Percentiles rank a stretch among this genome's conserved stretches.
Conservation (phyloP, 64 coral and sea anemone genomes). For the Exaiptasia diaphana region DNA sequence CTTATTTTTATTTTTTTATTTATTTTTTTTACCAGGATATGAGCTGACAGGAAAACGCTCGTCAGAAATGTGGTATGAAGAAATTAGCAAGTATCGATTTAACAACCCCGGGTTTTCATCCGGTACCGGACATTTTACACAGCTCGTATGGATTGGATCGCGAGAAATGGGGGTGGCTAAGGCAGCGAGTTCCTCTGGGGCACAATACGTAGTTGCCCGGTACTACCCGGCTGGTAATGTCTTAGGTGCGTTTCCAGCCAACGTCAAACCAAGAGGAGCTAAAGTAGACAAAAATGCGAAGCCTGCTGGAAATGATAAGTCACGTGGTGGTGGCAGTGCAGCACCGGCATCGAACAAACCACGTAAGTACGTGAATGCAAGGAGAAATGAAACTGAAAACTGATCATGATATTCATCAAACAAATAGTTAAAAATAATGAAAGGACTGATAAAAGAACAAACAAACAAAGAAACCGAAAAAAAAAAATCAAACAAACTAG, state of each 20-base stretch:
- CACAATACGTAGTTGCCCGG: conserved; percentile 85
- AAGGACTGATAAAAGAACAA: too few relatives aligned
- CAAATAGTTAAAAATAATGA: too few relatives aligned
- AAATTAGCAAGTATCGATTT: conserved; percentile 91
- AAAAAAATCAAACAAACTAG: too few relatives aligned
- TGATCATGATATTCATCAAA: too few relatives aligned
- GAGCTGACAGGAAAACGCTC: conserved; percentile 81
- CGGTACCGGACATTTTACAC: conserved; percentile 92
- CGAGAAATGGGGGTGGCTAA: conserved; percentile 87
- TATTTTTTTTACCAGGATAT: conserved; percentile 39
- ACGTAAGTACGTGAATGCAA: conserved; percentile 45
- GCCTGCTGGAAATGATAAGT: neutral
- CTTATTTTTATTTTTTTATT: too few relatives aligned
- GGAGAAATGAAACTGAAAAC: too few relatives aligned
- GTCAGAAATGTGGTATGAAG: conserved; percentile 98
- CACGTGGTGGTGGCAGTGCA: neutral
- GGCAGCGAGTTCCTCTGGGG: conserved; percentile 67
- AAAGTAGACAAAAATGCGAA: conserved; percentile 47
- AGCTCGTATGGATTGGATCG: conserved; percentile 81
- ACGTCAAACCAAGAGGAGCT: conserved; percentile 79
- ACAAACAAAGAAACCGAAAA: too few relatives aligned
- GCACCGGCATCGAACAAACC: conserved; percentile 42
- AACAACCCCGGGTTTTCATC: conserved; percentile 80
- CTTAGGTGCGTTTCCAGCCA: conserved; percentile 83
- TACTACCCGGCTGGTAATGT: conserved; percentile 93